phyloP scores from a whole-genome alignment of 2,888 invertebrate genomes.

The Stenurella melanura region DNA sequence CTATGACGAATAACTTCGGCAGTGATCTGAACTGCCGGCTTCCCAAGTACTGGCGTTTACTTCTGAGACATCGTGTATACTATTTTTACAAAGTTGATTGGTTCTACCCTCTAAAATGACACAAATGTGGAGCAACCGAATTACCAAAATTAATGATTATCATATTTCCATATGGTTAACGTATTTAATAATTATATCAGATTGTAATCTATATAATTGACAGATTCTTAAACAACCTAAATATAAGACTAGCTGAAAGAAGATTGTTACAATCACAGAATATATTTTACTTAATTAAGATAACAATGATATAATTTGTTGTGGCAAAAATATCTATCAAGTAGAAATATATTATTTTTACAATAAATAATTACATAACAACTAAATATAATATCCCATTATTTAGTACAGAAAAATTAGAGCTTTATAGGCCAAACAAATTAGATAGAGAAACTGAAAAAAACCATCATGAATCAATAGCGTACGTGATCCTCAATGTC shows the following conservation, averaged over 20 bases:
- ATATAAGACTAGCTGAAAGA: constrained; percentile 34
- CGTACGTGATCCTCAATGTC: too few species aligned
- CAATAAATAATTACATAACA: constrained; percentile 5
- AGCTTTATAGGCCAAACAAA: neutral
- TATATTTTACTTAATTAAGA: constrained; percentile 33
- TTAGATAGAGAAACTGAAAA: too few species aligned
- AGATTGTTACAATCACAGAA: constrained; percentile 37
- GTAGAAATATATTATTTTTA: neutral
- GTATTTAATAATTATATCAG: constrained; percentile 20
- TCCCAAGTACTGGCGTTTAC: too few species aligned
- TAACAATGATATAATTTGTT: constrained; percentile 9
- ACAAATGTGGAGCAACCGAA: constrained; percentile 11
- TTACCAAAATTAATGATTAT: neutral
- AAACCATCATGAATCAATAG: too few species aligned
- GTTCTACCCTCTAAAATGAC: too few species aligned
- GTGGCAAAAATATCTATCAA: constrained; percentile 7
- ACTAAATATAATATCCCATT: neutral
- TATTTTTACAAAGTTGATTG: too few species aligned
- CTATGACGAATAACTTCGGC: too few species aligned
- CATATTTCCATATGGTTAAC: neutral
- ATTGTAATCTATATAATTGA: constrained; percentile 42
- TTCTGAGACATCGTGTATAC: too few species aligned
- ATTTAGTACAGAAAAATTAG: neutral
- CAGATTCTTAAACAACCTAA: constrained; percentile 27
- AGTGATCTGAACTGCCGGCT: too few species aligned